A percentile compares a stretch with the other conserved stretches of the same genome.
phyloP scores from a whole-genome alignment of 2,113 vertebrate genomes.

The Neolamprologus caudopunctatus region DNA sequence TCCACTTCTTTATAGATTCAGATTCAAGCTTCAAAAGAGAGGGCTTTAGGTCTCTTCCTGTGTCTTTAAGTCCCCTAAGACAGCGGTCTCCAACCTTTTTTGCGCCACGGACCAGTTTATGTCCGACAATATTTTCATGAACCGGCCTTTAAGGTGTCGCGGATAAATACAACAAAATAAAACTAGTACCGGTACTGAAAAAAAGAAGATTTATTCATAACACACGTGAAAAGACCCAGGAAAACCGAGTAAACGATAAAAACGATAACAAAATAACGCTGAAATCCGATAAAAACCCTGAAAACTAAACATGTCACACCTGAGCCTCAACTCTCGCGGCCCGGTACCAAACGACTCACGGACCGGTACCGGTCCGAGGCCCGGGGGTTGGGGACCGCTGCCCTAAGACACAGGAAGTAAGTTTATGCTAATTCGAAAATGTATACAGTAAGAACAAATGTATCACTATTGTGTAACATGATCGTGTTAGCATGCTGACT shows the following conservation, averaged over 20 bases:
- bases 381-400: too few relatives aligned
- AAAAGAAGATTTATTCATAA: neutral
- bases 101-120: accelerated
- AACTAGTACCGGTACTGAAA: accelerated
- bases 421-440: accelerated
- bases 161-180: neutral
- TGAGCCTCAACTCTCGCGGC: accelerated
- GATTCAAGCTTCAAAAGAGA: neutral
- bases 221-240: accelerated
- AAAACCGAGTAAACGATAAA: accelerated
- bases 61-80: neutral
- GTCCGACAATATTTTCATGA: accelerated
- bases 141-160: accelerated
- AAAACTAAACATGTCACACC: too few relatives aligned
- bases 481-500: neutral
- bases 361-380: accelerated
- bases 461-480: neutral
- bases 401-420: neutral
- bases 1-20: neutral
- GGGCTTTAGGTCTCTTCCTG: neutral
- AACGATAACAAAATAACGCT: accelerated
- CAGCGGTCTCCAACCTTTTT: accelerated
- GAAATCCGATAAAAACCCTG: too few relatives aligned
- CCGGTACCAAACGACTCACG: too few relatives aligned
- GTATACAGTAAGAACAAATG: neutral